phyloP scores from a whole-genome alignment of 2,113 vertebrate genomes.

The Paradoxurus hermaphroditus region DNA sequence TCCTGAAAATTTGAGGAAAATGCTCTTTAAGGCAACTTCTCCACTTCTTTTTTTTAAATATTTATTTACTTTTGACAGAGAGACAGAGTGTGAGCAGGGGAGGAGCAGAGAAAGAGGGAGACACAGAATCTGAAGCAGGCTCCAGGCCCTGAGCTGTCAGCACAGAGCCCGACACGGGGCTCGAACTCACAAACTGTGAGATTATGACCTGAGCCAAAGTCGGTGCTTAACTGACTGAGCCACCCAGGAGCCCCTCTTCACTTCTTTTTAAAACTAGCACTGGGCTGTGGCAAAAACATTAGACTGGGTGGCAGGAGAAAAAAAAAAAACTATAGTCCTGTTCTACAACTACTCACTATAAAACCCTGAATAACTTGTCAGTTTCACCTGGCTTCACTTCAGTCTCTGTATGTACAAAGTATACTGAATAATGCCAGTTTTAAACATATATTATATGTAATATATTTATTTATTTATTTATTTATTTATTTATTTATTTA shows the following conservation, averaged over 20 bases:
- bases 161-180: too few species aligned
- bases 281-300: neutral
- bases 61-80: too few species aligned
- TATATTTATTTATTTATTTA: neutral
- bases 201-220: too few species aligned
- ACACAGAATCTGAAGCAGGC: too few species aligned
- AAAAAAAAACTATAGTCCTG: neutral
- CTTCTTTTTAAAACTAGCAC: neutral
- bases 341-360: neutral
- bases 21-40: neutral
- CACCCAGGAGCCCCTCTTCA: too few species aligned
- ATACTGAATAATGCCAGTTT: neutral
- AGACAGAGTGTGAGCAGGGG: too few species aligned
- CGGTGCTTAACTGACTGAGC: too few species aligned
- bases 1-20: neutral
- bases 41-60: neutral
- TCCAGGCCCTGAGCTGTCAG: too few species aligned
- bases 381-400: constrained; percentile 7
- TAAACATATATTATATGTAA: neutral
- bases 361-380: neutral
- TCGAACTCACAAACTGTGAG: too few species aligned
- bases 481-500: neutral
- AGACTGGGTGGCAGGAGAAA: neutral
- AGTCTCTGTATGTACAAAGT: neutral
- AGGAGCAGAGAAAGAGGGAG: too few species aligned